Evolutionary conservation across 2,888 invertebrate species (phyloP), one percentile per base, ranked within the genome.

Genomic region (Atrina japonica): DNA sequence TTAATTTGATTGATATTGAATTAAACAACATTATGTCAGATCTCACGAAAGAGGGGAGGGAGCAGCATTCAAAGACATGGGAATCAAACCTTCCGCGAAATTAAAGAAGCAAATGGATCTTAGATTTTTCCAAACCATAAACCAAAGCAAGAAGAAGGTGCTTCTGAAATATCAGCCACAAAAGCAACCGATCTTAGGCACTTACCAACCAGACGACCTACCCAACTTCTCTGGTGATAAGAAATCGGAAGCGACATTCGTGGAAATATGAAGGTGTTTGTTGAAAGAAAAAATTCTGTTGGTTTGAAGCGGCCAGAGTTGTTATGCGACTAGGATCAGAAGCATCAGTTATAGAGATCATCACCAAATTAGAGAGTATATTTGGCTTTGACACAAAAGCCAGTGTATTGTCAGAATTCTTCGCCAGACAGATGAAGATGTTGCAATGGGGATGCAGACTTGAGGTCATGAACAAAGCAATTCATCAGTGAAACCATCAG

Each of bases 231-330:
- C 56, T 58, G 66, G 66, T 9, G 58, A 58, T 49, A 58, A 50
- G 27, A 55, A 65, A 18, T 29, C 18, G n/a, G 66, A 66, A 7
- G 27, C 52, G 7, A 66, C 21, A n/a, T 66, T 55, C 63, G 56
- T 69, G 69, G 63, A 23, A 40, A 47, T 63, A 63, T 29, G 63
- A 69, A 35, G 55, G 25, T 63, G 63, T 23, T 21, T 69, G 7
- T 30, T 30, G 5, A 43, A 47, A 6, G 61, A 61, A 21, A 59
- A 59, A 16, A 56, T 23, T 16, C 45, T 3, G 49, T 45, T 25
- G 40, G 23, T 61, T 55, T 6, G 69, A 63, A 40, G 69, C 69
- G 5, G 49, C 63, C 11, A 18, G 18, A n/a, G 49, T 56, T 27
- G 25, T 55, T 16, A 63, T 63, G 49, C 9, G 63, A n/a, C 27